Base-by-base conservation (phyloP, 2,113 vertebrate species). In the Haemorhous mexicanus region DNA sequence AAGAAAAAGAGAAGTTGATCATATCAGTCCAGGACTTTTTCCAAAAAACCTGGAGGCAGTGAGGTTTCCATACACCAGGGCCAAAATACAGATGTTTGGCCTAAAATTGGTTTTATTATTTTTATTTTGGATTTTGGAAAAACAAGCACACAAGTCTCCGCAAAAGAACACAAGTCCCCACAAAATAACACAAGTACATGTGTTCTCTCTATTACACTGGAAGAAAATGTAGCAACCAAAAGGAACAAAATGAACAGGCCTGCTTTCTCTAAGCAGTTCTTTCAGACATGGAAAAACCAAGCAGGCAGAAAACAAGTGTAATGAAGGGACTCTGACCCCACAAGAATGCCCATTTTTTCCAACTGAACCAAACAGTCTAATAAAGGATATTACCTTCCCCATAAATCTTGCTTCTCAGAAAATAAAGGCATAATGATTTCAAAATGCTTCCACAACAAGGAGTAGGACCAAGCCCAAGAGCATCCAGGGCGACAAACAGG, bases 51-150 rank as follows among this genome's bases (percentile, higher is more conserved):
- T 96, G 93, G 72, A 93, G 90, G 89, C 87, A 94, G 50, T 59
- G 75, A 90, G 87, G 46, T 94, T 96, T 96, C 94, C 87, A 62
- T 68, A 76, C n/a, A 64, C 58, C 72, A 50, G 93, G 87, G 74
- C 94, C 87, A 94, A 95, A 97, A 93, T 95, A 89, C 89, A 94
- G 93, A 95, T 93, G 83, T 95, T 96, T 93, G 87, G 91, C 91
- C 89, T 94, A 95, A 97, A 89, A 77, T 77, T 73, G 55, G 33
- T 92, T 96, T 95, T 92, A 94, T 94, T 95, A 89, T 95, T 96
- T 92, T 97, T 91, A 93, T 97, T 97, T 97, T 92, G 84, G 84
- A 94, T 96, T 94, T 95, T 83, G 84, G 90, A 96, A 96, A 96
- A 96, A 86, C 84, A 96, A 95, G 75, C 93, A 91, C 61, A 89